Percentiles rank a stretch among this genome's conserved stretches.
Conservation (phyloP, 2,113 vertebrate species). For the Shinisaurus crocodilurus region DNA sequence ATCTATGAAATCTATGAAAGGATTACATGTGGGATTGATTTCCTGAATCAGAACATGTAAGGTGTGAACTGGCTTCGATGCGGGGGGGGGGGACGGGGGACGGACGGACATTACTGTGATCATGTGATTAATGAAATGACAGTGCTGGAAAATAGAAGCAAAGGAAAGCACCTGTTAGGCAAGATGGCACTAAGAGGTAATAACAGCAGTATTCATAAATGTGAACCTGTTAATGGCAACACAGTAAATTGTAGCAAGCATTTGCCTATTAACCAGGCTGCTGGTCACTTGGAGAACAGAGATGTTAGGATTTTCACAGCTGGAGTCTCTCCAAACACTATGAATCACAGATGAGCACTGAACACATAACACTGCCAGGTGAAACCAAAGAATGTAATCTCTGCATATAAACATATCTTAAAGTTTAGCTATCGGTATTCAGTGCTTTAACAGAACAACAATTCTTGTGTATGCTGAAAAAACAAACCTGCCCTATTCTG, state of each 20-base stretch:
- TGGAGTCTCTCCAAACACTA: slow-evolving; percentile 2
- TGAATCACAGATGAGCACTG: neutral
- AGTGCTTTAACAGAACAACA: slow-evolving; percentile 54
- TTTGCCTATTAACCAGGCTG: accelerated
- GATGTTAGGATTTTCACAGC: slow-evolving; percentile 2
- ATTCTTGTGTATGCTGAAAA: slow-evolving; percentile 44
- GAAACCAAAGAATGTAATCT: slow-evolving; percentile 24
- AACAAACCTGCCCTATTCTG: slow-evolving; percentile 45
- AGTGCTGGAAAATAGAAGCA: neutral
- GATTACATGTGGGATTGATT: neutral
- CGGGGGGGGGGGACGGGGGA: neutral
- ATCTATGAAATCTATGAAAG: neutral
- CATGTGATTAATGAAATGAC: neutral
- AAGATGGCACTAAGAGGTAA: neutral
- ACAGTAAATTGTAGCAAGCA: neutral
- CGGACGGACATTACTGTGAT: neutral
- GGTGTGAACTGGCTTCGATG: neutral
- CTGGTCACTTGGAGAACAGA: slow-evolving; percentile 21
- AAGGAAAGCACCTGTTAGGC: neutral
- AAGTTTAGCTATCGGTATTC: neutral
- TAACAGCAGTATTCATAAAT: neutral
- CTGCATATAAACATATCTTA: slow-evolving; percentile 33
- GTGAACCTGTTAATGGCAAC: neutral
- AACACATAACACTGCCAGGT: neutral
- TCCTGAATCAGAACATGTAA: neutral